Evolutionary conservation across 2,888 invertebrate species (phyloP), one percentile per base, ranked within the genome.

Genomic region (Prenolepis imparis): DNA sequence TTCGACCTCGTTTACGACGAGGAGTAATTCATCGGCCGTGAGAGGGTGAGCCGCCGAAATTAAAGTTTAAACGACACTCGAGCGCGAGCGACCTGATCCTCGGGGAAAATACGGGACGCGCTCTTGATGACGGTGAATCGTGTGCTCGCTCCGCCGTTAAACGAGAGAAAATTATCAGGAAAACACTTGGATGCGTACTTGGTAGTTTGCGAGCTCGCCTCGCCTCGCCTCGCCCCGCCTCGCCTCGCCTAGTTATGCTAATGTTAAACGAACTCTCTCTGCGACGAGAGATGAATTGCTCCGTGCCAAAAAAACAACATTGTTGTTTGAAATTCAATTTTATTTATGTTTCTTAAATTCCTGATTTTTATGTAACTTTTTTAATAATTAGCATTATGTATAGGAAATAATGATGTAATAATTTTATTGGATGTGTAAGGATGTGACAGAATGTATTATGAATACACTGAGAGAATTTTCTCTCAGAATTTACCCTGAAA

Each of bases 31-130:
- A 61, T 84, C 84, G 86, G 24, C 59, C 77, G 85, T 72, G 57
- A 64, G 68, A 48, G 66, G 36, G 59, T 61, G 72, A 78, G 55
- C 59, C 73, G 83, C 67, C 74, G 85, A 86, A 89, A 89, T 89
- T 89, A 88, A 89, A 88, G 89, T 87, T 87, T 86, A 87, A 87
- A 82, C 82, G 86, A 78, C 83, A 84, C 82, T 88, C 70, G 66
- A 75, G 83, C 74, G 83, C 74, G 84, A n/a, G 61, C 82, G 82
- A 61, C 70, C 84, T 59, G 86, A 81, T 84, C 55, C 32, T 85
- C 80, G 75, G 84, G 77, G 21, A 63, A 70, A 78, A 63, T 73
- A 48, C 32, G 39, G 24, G 28, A 55, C 21, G 61, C 39, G 57
- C 57, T n/a, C 48, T 24, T 21, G 55, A 44, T 24, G 24, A 32